Evolutionary conservation across 2,888 invertebrate genomes (phyloP).

Genomic region (Athalia cordata): DNA sequence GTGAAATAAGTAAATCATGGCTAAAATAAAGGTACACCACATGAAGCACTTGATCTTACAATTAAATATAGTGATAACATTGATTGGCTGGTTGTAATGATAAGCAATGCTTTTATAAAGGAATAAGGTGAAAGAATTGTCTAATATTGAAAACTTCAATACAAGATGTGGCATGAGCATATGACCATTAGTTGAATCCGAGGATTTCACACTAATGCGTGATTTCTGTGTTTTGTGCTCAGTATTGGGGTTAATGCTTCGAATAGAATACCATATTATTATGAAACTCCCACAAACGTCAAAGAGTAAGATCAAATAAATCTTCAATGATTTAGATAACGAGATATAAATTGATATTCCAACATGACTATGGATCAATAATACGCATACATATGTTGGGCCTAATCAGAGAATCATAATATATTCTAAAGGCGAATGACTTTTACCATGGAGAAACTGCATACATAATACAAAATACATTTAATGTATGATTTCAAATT

Average conservation of each 20-base stretch:
- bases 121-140: background rate
- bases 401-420: slow-evolving; percentile 20
- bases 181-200: slow-evolving; percentile 6
- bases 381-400: slow-evolving; percentile 16
- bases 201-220: slow-evolving; percentile 4
- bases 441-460: background rate
- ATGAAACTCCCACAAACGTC: slow-evolving; percentile 16
- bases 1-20: background rate
- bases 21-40: slow-evolving; percentile 18
- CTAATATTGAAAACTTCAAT: slow-evolving; percentile 3
- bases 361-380: slow-evolving; percentile 8
- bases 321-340: slow-evolving; percentile 14
- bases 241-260: slow-evolving; percentile 8
- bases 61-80: slow-evolving; percentile 20
- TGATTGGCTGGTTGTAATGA: slow-evolving; percentile 34
- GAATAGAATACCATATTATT: slow-evolving; percentile 26
- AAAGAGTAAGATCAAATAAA: slow-evolving; percentile 13
- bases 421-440: slow-evolving; percentile 16
- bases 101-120: slow-evolving; percentile 15
- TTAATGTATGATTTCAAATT: slow-evolving; percentile 37
- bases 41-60: slow-evolving; percentile 28
- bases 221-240: background rate
- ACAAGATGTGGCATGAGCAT: background rate
- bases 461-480: slow-evolving; percentile 24
- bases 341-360: slow-evolving; percentile 24